Percentiles rank a stretch among this genome's conserved stretches.
Evolutionary conservation across 2,888 invertebrate genomes (phyloP).

Genomic region (Thumatha senex): DNA sequence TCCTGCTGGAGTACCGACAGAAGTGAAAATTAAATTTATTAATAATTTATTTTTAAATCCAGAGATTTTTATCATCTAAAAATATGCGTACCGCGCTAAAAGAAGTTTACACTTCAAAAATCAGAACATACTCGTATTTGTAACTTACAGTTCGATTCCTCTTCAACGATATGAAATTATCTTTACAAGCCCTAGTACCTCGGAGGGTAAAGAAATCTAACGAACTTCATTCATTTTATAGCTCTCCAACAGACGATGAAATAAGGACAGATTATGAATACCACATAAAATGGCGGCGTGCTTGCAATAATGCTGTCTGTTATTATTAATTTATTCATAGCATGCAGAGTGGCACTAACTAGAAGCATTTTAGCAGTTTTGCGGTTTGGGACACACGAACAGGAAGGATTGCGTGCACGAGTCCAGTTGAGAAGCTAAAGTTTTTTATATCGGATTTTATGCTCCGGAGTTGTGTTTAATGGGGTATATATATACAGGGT

Average conservation of each 20-base stretch:
- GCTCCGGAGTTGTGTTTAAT: no score
- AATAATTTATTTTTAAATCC: no score
- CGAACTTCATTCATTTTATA: neutral
- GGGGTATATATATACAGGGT: no score
- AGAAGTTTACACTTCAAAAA: no score
- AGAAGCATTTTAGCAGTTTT: constrained; percentile 21
- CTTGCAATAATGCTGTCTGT: constrained; percentile 7
- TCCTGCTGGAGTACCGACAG: no score
- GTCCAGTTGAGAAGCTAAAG: no score
- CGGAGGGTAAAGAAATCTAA: neutral
- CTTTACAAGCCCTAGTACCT: neutral
- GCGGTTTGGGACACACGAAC: constrained; percentile 7
- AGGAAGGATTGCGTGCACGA: neutral
- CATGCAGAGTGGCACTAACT: constrained; percentile 17
- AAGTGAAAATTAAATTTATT: no score
- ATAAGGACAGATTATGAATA: neutral
- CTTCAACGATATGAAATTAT: no score
- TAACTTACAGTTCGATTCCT: no score
- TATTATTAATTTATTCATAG: constrained; percentile 36
- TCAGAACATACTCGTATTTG: no score
- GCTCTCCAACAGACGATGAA: neutral
- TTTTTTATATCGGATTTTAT: neutral
- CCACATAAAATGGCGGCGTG: constrained; percentile 5
- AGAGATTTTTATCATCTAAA: no score
- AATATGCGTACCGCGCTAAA: no score